Base-by-base conservation (phyloP, 1,140 invertebrate genomes). In the Dysdera silvatica region DNA sequence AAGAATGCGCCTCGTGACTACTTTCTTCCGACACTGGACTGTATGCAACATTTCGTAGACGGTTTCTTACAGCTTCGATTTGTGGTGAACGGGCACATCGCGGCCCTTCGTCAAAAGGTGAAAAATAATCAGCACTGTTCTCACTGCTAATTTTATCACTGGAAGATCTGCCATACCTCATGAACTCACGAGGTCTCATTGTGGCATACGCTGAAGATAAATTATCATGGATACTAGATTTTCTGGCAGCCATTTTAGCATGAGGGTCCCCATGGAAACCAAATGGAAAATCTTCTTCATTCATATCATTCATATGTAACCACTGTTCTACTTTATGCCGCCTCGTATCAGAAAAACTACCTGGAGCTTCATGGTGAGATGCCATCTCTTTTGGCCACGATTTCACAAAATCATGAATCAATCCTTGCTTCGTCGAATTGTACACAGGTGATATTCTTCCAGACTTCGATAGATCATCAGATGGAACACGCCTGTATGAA, bases 311-410 rank as follows among this genome's bases (percentile, higher is more conserved):
- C 59, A 62, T 64, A 28, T 67, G 43, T 20, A 71, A 45, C 68
- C 70, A 71, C 43, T 69, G 66, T 45, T 71, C 70, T 18, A 71
- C 69, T 41, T 68, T 49, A 37, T 63, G 32, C 35, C 66, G 63
- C n/a, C 54, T 43, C n/a, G 32, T 26, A 24, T 67, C 65, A 28
- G 63, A 33, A 2, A 61, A 24, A 8, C 52, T 58, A 6, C 40
- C 59, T 23, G 66, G 66, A 29, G 57, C 57, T n/a, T 35, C 6
- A 32, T 37, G 47, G 26, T 58, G 57, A n/a, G 57, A 55, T 24
- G 58, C 53, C 12, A 49, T 23, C 4, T 56, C 52, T 41, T 61
- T 65, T 16, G 57, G 47, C 40, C 52, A 65, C 1, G 66, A 60
- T 23, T 48, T 61, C 41, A 64, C 61, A 32, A 62, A 62, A 20